Base-by-base conservation (phyloP, 2,888 invertebrate genomes). In the Lasiommata megera region DNA sequence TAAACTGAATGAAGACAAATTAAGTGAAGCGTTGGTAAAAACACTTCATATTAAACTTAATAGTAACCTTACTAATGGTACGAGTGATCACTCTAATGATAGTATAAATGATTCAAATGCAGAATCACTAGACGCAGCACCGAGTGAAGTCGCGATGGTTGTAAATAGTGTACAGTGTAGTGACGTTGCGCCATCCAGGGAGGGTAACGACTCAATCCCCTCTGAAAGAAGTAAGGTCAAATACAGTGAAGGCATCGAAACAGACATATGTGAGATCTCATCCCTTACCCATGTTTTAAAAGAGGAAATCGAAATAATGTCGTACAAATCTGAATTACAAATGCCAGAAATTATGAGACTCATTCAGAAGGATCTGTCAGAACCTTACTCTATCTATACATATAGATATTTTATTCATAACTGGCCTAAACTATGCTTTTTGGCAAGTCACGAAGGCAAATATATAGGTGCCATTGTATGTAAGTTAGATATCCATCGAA, bases 401-500 rank as follows among this genome's bases (percentile, higher is more conserved):
- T 99, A 99, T 92, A 95, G 99, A 92, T 99, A 99, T 93, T 99
- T 99, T 92, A 99, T 99, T 84, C 98, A 99, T 87, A 99, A 99
- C 88, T 99, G 99, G 99, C 99, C 99, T 82, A 97, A 99, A 89
- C 92, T 99, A 69, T 99, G 99, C 92, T 98, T 98, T 92, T 92
- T 99, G 92, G 98, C 98, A 60, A 96, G 96, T 93, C 94, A 96
- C 83, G 94, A 94, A 72, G 94, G 94, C 61, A 94, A 95, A 76
- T 97, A 97, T 83, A 97, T 99, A 71, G 99, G 99, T 84, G 99
- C 99, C 78, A 98, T 99, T 79, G 99, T 99, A 69, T 99, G 99
- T 93, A 99, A 99, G 92, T 92, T 99, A 87, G 98, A 98, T 89
- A 93, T 97, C 86, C 97, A 97, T 86, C 93, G 95, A 64, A 96